These are phyloP conservation scores for Uromys caudimaculatus DNA, from an alignment of 2,797 vertebrate species.

Conservation along the genomic window DNA sequence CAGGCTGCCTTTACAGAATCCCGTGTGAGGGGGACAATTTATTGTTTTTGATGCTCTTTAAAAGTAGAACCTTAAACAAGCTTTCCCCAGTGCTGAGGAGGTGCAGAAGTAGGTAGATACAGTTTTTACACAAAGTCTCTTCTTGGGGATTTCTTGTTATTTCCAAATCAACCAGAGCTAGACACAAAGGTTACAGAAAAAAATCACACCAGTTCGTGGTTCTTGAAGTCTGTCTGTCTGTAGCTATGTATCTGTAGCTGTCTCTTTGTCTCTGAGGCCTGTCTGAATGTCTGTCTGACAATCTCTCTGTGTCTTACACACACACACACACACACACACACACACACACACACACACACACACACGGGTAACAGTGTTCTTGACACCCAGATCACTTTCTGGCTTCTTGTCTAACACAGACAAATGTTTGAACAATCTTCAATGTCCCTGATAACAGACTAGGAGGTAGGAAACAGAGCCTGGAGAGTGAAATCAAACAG, in stretches of 20 bases:
- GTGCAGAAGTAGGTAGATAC: not conserved
- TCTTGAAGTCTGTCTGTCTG: not conserved
- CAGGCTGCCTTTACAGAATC: not conserved
- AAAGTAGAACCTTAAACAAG: slow-evolving; percentile 33
- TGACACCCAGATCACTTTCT: not conserved
- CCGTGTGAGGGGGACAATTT: not conserved
- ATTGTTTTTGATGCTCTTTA: slow-evolving; percentile 52
- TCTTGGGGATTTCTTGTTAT: slow-evolving; percentile 25
- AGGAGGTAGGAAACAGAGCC: not conserved
- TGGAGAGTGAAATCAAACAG: not conserved
- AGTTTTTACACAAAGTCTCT: not conserved
- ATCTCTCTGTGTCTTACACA: not conserved
- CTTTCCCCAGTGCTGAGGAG: not conserved
- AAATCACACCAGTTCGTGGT: not conserved
- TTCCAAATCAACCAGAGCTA: slow-evolving; percentile 14
- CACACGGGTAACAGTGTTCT: not conserved
- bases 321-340: not conserved
- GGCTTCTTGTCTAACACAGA: not conserved
- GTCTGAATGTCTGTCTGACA: not conserved
- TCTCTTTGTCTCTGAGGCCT: not conserved
- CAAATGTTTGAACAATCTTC: not conserved
- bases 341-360: not conserved
- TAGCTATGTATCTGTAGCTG: not conserved
- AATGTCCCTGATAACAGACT: not conserved
- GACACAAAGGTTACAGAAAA: not conserved